Percentiles rank a stretch among this genome's conserved stretches.
phyloP scores from a whole-genome alignment of 2,113 vertebrate species.

The Fregetta grallaria region DNA sequence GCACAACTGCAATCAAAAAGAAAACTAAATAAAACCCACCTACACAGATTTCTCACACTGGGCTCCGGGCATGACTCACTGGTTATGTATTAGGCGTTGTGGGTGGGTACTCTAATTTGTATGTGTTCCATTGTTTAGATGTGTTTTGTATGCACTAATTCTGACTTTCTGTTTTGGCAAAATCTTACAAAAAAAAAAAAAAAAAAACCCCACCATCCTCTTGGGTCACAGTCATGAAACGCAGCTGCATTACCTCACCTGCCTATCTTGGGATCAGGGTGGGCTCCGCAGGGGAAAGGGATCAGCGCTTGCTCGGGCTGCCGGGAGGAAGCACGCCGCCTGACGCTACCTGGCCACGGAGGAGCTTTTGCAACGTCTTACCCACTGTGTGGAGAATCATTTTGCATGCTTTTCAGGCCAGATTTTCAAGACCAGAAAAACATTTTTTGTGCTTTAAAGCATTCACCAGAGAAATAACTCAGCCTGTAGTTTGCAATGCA shows the following conservation, averaged over 20 bases:
- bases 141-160: constrained; percentile 13
- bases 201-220: neutral
- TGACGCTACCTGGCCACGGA: neutral
- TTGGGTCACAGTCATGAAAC: neutral
- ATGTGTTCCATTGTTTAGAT: constrained; percentile 45
- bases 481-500: neutral
- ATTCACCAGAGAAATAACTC: neutral
- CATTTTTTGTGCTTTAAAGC: neutral
- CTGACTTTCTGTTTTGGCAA: constrained; percentile 54
- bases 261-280: constrained; percentile 22
- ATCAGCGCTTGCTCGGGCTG: neutral
- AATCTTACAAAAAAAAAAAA: neutral
- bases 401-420: neutral
- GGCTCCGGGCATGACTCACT: constrained; percentile 38
- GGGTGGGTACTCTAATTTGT: constrained; percentile 47
- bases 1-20: constrained; percentile 13
- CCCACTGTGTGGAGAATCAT: neutral
- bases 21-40: constrained; percentile 44
- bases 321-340: neutral
- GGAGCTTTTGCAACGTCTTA: neutral
- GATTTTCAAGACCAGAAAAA: neutral
- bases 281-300: neutral
- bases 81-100: constrained; percentile 28
- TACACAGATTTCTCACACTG: constrained; percentile 55
- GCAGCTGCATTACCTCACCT: constrained; percentile 35